Base-by-base conservation (phyloP, 2,888 invertebrate genomes). In the Tortricodes alternella region DNA sequence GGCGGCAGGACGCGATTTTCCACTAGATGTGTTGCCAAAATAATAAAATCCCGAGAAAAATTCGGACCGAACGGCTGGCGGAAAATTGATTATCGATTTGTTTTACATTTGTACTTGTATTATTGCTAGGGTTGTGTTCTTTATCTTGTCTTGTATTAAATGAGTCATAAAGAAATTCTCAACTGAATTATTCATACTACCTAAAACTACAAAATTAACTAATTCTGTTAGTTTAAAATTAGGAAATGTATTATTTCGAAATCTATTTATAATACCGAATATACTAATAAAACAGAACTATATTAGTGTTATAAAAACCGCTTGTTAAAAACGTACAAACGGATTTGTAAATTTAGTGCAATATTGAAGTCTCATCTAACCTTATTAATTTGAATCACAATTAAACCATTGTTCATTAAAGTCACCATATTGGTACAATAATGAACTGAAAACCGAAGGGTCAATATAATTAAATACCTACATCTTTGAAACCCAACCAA, bases 31-130 rank as follows among this genome's bases (percentile, higher is more conserved):
- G 71, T 74, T 73, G 75, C 74, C 76, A 70, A 77, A 78, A 80
- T 82, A 81, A 84, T 81, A 83, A 84, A 85, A 83, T 80, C 71
- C 71, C 71, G 73, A 68, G 78, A 78, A 78, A 80, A 83, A 80
- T 68, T 70, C 71, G 73, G 73, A 67, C 76, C 74, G 81, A 73
- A 74, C 72, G 73, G 79, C 71, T 79, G 80, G 84, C 87, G 84
- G 83, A 79, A 89, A 89, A 88, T 89, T 87, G 88, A 85, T 85
- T 87, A 85, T 88, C 82, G 86, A 88, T 89, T 87, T 85, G 80
- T 81, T 74, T 78, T 75, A 75, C 74, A 70, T 73, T 73, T 68
- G 38, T 61, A 55, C 39, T n/a, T n/a, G n/a, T n/a, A 48, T 39
- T 57, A 50, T 53, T 58, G 49, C 50, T 53, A 32, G 46, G 50